Evolutionary conservation across 2,113 vertebrate genomes (phyloP), one percentile per base, ranked within the genome.

Genomic region (Passer domesticus): DNA sequence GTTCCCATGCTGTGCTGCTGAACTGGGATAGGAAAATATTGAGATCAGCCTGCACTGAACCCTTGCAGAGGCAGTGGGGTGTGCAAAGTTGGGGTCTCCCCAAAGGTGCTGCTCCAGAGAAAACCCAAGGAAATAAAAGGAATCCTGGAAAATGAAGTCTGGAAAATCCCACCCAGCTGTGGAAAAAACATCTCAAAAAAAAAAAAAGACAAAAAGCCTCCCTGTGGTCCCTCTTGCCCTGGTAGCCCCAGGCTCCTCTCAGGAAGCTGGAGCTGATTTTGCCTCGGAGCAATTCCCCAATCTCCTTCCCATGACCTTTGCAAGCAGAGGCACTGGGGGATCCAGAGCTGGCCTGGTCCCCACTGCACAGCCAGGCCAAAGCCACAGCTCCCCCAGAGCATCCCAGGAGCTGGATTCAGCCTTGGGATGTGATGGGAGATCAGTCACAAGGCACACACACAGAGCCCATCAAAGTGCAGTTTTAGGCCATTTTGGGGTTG

Each of bases 231-330:
- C 18, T 47, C 23, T 25, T 24, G 3, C 35, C 39, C 37, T 1
- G 2, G 10, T 69, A 89, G 47, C 63, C 27, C 20, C 22, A 2
- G 49, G 88, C 11, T 87, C 39, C 60, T 58, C 11, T 1, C 3
- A 25, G 2, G 0, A 52, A 31, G 16, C 8, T n/a, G 53, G 75
- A 88, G 74, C 35, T 52, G 77, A 33, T 73, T 93, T 66, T 87
- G 58, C 46, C 83, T 66, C 0, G 0, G 47, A 84, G 69, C 39
- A 37, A 7, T 68, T 85, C 69, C 75, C 72, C 1, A 0, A 4
- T 74, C 59, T 58, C 90, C 79, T 92, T 91, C 37, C 72, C 5
- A 0, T 1, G 59, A 88, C 83, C 75, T 95, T 46, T 39, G 23
- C 13, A 35, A 25, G 12, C 0, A 10, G 47, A 46, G 4, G 19